phyloP scores from a whole-genome alignment of 2,888 invertebrate species.

The Drosophila vallismaia region DNA sequence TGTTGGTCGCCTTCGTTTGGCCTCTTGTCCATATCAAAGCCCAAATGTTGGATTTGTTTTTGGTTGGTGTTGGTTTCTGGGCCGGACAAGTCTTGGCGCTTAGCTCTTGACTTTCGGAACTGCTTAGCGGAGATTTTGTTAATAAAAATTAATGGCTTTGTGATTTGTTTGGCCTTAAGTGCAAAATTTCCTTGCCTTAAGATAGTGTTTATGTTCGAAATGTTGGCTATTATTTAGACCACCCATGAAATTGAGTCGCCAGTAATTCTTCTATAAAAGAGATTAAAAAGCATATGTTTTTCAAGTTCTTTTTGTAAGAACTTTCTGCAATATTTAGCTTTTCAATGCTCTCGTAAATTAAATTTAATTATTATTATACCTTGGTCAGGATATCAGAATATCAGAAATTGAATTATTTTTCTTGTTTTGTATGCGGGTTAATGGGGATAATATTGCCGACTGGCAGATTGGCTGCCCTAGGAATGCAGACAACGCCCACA shows the following conservation, averaged over 20 bases:
- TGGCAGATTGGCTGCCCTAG: conserved; percentile 19
- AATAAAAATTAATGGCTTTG: conserved; percentile 73
- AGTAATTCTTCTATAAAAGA: too few relatives aligned
- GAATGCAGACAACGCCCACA: conserved; percentile 39
- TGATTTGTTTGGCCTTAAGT: conserved; percentile 70
- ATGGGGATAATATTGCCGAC: conserved; percentile 35
- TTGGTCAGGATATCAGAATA: conserved; percentile 5
- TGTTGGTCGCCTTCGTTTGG: conserved; percentile 42
- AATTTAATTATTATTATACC: background rate
- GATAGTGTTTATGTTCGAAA: conserved; percentile 45
- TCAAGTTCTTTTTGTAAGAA: background rate
- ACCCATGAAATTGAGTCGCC: background rate
- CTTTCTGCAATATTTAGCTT: background rate
- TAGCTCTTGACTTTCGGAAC: conserved; percentile 41
- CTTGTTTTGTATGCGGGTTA: conserved; percentile 11
- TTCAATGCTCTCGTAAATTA: background rate
- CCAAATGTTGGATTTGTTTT: conserved; percentile 34
- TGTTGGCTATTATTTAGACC: conserved; percentile 21
- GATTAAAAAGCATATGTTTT: too few relatives aligned
- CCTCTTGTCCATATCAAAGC: conserved; percentile 55
- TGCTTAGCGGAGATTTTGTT: conserved; percentile 68
- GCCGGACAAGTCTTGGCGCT: conserved; percentile 33
- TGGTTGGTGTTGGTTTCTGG: conserved; percentile 9
- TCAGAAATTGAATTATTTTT: conserved; percentile 1
- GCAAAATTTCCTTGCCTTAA: conserved; percentile 51